Percentiles rank a stretch among this genome's conserved stretches.
Evolutionary conservation across 30 jellyfish, hydroid and myxozoan genomes (phyloP).

Genomic region (Phacellophora camtschatica): DNA sequence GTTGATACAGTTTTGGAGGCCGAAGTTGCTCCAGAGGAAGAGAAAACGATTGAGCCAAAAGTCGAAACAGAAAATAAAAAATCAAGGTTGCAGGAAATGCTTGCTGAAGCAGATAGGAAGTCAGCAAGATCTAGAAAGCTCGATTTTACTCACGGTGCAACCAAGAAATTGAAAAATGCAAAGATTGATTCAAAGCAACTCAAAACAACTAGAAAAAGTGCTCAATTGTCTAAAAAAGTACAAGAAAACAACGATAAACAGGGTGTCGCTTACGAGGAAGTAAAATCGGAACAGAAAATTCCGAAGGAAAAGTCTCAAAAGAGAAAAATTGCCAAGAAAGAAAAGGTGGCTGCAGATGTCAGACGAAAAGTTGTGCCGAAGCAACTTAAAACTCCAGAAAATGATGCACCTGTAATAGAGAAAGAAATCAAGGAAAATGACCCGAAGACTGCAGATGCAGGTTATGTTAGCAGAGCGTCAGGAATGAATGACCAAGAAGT

Average conservation of each 20-base stretch:
- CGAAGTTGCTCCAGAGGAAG: not conserved
- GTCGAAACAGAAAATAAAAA: not conserved
- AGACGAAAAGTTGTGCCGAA: not conserved
- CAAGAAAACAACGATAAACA: not conserved
- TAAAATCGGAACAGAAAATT: not conserved
- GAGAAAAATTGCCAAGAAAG: not conserved
- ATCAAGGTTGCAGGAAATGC: constrained; percentile 16
- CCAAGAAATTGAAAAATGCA: constrained; percentile 41
- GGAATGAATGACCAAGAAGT: not conserved
- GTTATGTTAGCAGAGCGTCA: constrained; percentile 10
- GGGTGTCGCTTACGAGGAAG: not conserved
- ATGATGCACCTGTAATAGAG: not conserved
- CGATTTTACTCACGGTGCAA: constrained; percentile 22
- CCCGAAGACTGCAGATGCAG: constrained; percentile 3
- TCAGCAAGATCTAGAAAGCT: not conserved
- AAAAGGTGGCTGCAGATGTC: not conserved
- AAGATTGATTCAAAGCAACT: constrained; percentile 23
- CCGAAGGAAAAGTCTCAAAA: not conserved
- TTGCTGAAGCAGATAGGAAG: not conserved
- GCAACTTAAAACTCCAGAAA: not conserved
- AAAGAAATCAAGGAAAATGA: not conserved
- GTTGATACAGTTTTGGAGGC: not conserved
- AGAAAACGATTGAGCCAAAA: not conserved
- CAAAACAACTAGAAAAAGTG: not conserved
- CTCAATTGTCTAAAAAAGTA: not conserved